A percentile compares a stretch with the other conserved stretches of the same genome.
Evolutionary conservation across 2,797 vertebrate species (phyloP).

Genomic region (Notoglanidium macrostoma): DNA sequence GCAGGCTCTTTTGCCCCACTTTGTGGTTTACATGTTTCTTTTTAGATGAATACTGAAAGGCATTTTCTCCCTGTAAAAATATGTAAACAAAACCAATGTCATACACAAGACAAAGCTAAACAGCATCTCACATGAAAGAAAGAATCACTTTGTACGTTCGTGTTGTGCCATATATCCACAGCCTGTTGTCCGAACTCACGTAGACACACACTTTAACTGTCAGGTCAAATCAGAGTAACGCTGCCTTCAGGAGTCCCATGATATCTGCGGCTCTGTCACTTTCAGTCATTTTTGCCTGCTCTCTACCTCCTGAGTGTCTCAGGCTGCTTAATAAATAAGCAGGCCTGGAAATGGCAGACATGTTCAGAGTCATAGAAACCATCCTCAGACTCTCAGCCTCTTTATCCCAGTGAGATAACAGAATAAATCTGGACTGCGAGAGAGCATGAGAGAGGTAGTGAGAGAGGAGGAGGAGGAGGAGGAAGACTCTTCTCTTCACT

Average conservation of each 20-base stretch:
- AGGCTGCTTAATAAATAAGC: slow-evolving; percentile 64
- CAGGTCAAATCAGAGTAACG: slow-evolving; percentile 57
- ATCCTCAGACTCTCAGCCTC: slow-evolving; percentile 37
- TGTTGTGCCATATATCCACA: slow-evolving; percentile 39
- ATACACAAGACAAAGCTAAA: slow-evolving; percentile 22
- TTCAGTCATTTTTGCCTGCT: slow-evolving; percentile 44
- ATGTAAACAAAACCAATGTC: slow-evolving; percentile 61
- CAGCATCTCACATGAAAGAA: slow-evolving; percentile 35
- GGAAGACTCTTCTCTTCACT: slow-evolving; percentile 50
- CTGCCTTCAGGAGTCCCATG: slow-evolving; percentile 51
- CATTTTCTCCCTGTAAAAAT: slow-evolving; percentile 45
- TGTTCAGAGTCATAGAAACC: slow-evolving; percentile 55
- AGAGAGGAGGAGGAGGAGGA: slow-evolving; percentile 56
- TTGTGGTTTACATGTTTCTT: slow-evolving; percentile 15
- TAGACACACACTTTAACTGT: slow-evolving; percentile 60
- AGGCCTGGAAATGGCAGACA: slow-evolving; percentile 56
- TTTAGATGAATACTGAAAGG: slow-evolving; percentile 26
- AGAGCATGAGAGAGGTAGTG: slow-evolving; percentile 57
- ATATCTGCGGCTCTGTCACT: slow-evolving; percentile 59
- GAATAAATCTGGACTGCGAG: slow-evolving; percentile 58
- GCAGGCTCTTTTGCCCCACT: slow-evolving; percentile 16
- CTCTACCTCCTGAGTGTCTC: slow-evolving; percentile 52
- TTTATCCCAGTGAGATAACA: slow-evolving; percentile 54
- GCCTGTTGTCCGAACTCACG: slow-evolving; percentile 50
- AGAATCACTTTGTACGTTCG: slow-evolving; percentile 52